Evolutionary conservation across 2,888 invertebrate species (phyloP).

Genomic region (Caenorhabditis sp.): DNA sequence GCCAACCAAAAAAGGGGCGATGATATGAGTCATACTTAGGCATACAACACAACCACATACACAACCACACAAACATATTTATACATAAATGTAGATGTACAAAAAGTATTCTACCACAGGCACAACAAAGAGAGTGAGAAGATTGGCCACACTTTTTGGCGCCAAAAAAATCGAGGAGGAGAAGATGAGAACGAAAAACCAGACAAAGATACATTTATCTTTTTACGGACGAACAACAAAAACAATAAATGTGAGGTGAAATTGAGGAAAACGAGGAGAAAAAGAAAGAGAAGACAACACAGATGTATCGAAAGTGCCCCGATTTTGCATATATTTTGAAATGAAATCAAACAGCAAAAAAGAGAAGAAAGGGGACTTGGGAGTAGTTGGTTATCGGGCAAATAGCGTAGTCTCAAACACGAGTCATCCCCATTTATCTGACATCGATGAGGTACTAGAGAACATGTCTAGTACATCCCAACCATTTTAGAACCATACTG

Average conservation of each 20-base stretch:
- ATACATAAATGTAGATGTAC: background rate
- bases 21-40: background rate
- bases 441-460: too few relatives aligned
- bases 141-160: background rate
- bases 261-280: background rate
- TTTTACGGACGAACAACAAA: background rate
- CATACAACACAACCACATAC: background rate
- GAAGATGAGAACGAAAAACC: background rate
- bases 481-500: too few relatives aligned
- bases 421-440: too few relatives aligned
- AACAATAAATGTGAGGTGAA: background rate
- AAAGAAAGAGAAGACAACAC: slow-evolving; percentile 4
- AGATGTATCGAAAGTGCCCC: background rate
- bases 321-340: slow-evolving; percentile 5
- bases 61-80: background rate
- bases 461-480: too few relatives aligned
- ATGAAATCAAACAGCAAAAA: background rate
- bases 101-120: too few relatives aligned
- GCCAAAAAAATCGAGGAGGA: slow-evolving; percentile 7
- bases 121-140: too few relatives aligned
- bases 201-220: background rate
- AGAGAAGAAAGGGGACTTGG: background rate
- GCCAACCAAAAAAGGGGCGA: slow-evolving; percentile 7
- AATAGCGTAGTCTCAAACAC: too few relatives aligned
- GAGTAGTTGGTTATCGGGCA: too few relatives aligned